A percentile compares a stretch with the other conserved stretches of the same genome.
phyloP scores from a whole-genome alignment of 1,140 invertebrate genomes.

The Ruditapes philippinarum region DNA sequence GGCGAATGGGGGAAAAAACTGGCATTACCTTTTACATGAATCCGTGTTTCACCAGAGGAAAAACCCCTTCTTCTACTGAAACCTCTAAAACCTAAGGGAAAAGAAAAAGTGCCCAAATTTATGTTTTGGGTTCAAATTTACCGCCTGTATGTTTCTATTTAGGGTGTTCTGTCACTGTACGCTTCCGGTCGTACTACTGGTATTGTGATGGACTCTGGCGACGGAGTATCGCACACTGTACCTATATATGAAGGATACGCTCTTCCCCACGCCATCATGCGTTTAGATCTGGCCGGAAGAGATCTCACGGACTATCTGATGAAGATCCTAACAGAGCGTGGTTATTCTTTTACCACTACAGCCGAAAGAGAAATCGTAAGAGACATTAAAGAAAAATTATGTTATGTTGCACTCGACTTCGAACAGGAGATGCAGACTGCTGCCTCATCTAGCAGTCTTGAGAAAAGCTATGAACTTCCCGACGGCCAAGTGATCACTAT shows the following conservation, averaged over 20 bases:
- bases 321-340: too few species aligned
- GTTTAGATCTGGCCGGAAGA: slow-evolving; percentile 96
- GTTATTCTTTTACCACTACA: slow-evolving; percentile 89
- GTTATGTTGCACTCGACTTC: too few species aligned
- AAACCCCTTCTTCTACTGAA: slow-evolving; percentile 87
- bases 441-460: slow-evolving; percentile 87
- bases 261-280: slow-evolving; percentile 97
- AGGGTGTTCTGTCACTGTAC: slow-evolving; percentile 96
- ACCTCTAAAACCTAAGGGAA: slow-evolving; percentile 85
- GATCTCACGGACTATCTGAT: slow-evolving; percentile 96
- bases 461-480: too few species aligned
- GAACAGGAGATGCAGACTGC: slow-evolving; percentile 98
- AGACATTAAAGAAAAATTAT: too few species aligned
- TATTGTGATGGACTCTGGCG: too few species aligned
- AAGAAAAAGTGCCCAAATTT: slow-evolving; percentile 88
- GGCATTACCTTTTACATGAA: slow-evolving; percentile 93
- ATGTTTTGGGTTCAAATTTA: slow-evolving; percentile 91
- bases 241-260: too few species aligned
- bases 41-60: slow-evolving; percentile 94
- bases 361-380: too few species aligned
- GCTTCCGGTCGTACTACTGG: slow-evolving; percentile 98
- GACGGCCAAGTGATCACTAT: too few species aligned
- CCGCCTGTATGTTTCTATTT: slow-evolving; percentile 97
- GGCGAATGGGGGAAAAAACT: slow-evolving; percentile 96
- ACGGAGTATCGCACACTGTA: too few species aligned